A percentile compares a stretch with the other conserved stretches of the same genome.
Conservation (phyloP, 2,113 vertebrate species). For the Perccottus glenii region DNA sequence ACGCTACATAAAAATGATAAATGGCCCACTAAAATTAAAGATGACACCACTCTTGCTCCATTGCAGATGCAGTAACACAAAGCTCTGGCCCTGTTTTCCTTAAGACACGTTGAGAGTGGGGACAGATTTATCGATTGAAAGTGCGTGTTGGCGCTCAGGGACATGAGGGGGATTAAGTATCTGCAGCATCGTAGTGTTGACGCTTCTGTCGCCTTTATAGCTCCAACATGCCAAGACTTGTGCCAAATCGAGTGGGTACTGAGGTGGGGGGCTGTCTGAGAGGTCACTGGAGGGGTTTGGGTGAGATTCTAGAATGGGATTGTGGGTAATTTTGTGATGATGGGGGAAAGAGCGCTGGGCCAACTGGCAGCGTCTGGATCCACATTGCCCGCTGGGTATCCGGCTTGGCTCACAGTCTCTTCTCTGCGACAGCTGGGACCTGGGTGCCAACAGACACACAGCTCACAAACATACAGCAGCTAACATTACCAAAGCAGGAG, state of each 20-base stretch:
- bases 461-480: constrained; percentile 13
- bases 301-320: constrained; percentile 22
- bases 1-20: constrained; percentile 39
- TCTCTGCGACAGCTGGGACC: constrained; percentile 65
- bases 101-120: constrained; percentile 33
- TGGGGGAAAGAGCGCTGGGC: constrained; percentile 24
- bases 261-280: constrained; percentile 22
- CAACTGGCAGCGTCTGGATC: constrained; percentile 74
- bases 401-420: constrained; percentile 56
- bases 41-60: constrained; percentile 42
- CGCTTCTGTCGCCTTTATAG: constrained; percentile 60
- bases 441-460: constrained; percentile 49
- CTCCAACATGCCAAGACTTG: constrained; percentile 53
- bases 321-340: constrained; percentile 32
- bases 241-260: constrained; percentile 32
- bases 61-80: constrained; percentile 23
- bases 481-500: constrained; percentile 2
- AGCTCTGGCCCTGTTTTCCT: constrained; percentile 11
- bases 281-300: constrained; percentile 33
- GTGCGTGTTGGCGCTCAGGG: constrained; percentile 23
- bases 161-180: constrained; percentile 60
- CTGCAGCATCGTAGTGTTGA: constrained; percentile 66
- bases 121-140: constrained; percentile 59
- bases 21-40: constrained; percentile 33
- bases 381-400: constrained; percentile 60